Evolutionary conservation across 1,140 invertebrate species (phyloP).

Genomic region (Cryptotermes secundus): DNA sequence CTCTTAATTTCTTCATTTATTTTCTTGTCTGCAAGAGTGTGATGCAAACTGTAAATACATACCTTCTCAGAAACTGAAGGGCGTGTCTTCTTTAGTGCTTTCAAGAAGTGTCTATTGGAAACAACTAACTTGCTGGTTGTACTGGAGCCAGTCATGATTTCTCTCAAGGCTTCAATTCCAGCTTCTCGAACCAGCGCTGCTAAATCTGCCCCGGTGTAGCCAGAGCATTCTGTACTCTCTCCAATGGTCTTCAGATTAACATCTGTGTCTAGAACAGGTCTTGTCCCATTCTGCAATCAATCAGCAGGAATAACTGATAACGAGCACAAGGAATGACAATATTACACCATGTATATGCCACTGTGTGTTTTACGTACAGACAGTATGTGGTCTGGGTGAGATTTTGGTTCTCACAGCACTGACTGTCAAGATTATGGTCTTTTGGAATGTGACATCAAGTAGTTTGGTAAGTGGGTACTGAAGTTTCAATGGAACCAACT

Average conservation of each 20-base stretch:
- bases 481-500: too few species aligned
- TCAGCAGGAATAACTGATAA: too few species aligned
- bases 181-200: constrained; percentile 83
- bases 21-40: too few species aligned
- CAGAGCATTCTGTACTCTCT: constrained; percentile 63
- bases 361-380: too few species aligned
- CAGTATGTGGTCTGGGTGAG: too few species aligned
- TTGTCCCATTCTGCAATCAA: constrained; percentile 53
- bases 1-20: too few species aligned
- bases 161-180: constrained; percentile 66
- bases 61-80: constrained; percentile 79
- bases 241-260: constrained; percentile 25
- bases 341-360: too few species aligned
- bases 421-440: too few species aligned
- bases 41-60: constrained; percentile 31
- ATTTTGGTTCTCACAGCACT: too few species aligned
- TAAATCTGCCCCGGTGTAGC: constrained; percentile 91
- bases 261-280: constrained; percentile 21
- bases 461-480: too few species aligned
- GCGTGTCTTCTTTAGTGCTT: constrained; percentile 71
- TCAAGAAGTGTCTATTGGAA: constrained; percentile 52
- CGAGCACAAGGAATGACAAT: too few species aligned
- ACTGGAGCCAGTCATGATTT: constrained; percentile 44
- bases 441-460: too few species aligned
- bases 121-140: constrained; percentile 45